These are phyloP conservation scores for Drosophila bunnanda DNA, from an alignment of 2,888 invertebrate species.

Conservation along the genomic window DNA sequence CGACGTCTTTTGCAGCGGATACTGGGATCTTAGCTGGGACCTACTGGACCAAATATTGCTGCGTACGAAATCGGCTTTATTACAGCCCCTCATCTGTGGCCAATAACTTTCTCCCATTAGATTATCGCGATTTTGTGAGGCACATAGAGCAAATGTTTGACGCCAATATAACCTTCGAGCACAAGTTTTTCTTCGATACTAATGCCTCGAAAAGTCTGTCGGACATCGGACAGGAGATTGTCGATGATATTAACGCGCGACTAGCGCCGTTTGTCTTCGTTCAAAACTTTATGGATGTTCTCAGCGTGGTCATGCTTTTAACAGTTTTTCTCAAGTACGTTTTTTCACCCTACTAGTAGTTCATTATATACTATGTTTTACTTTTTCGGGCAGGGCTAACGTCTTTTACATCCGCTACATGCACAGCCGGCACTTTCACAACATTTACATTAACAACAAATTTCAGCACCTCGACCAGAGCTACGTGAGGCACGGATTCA, in stretches of 20 bases:
- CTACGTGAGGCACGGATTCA: constrained; percentile 87
- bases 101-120: constrained; percentile 79
- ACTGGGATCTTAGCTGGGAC: constrained; percentile 88
- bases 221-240: constrained; percentile 86
- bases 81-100: background rate
- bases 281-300: constrained; percentile 86
- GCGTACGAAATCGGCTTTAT: constrained; percentile 86
- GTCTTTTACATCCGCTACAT: constrained; percentile 90
- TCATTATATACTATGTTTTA: background rate
- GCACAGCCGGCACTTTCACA: constrained; percentile 89
- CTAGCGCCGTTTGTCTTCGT: constrained; percentile 85
- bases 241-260: constrained; percentile 86
- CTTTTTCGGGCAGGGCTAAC: constrained; percentile 86
- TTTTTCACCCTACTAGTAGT: background rate
- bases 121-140: constrained; percentile 86
- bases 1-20: constrained; percentile 88
- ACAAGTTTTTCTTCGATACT: constrained; percentile 87
- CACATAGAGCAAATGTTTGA: constrained; percentile 88
- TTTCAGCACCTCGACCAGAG: constrained; percentile 88
- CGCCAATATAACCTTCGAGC: constrained; percentile 87
- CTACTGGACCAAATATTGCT: constrained; percentile 87
- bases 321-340: constrained; percentile 86
- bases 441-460: constrained; percentile 89
- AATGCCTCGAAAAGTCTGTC: constrained; percentile 86
- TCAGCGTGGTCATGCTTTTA: constrained; percentile 86